These are phyloP conservation scores for Drosophila setifemur DNA, from an alignment of 1,140 invertebrate species.

Conservation along the genomic window DNA sequence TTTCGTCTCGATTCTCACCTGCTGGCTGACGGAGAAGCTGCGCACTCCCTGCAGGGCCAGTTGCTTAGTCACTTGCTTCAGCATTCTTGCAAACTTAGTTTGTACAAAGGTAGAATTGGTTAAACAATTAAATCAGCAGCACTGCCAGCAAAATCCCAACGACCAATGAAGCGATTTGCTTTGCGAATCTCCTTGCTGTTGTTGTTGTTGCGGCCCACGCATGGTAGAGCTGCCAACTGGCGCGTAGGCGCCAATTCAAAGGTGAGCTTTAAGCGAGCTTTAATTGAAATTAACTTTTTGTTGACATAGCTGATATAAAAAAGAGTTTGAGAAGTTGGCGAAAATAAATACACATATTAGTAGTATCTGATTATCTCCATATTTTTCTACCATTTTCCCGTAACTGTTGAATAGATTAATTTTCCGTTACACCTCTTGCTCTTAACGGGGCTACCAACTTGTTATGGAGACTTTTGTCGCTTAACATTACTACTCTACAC, in stretches of 20 bases:
- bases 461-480: neutral
- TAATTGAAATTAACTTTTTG: neutral
- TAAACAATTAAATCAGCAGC: slow-evolving; percentile 52
- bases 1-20: slow-evolving; percentile 52
- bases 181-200: slow-evolving; percentile 27
- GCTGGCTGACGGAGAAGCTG: slow-evolving; percentile 72
- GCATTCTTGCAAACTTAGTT: slow-evolving; percentile 63
- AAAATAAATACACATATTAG: too few species aligned
- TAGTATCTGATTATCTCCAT: too few species aligned
- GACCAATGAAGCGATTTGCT: slow-evolving; percentile 41
- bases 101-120: slow-evolving; percentile 42
- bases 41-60: slow-evolving; percentile 78
- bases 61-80: slow-evolving; percentile 81
- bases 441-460: neutral
- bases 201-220: neutral
- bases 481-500: neutral
- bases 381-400: too few species aligned
- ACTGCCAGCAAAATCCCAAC: slow-evolving; percentile 62
- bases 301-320: too few species aligned
- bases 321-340: too few species aligned
- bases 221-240: slow-evolving; percentile 10
- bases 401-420: neutral
- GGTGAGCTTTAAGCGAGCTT: neutral
- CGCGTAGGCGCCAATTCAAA: neutral
- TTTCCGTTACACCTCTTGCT: neutral